Evolutionary conservation across 2,797 vertebrate genomes (phyloP), one percentile per base, ranked within the genome.

Genomic region (Loris lydekkerianus): DNA sequence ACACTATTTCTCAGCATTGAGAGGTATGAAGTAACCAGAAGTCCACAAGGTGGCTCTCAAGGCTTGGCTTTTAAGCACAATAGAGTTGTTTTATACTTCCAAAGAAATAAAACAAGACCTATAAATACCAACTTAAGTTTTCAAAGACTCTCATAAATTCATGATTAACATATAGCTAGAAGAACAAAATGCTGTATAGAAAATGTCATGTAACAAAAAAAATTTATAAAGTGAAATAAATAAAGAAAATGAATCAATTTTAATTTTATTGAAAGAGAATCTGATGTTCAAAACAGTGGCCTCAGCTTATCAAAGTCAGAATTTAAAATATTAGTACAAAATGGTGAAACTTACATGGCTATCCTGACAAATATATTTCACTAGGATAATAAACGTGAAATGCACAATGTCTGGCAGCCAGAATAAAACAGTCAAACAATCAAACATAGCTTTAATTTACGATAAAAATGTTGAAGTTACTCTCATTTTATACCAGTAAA

Each of bases 41-140:
- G 49, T 95, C 97, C 98, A 98, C 98, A 96, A 97, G 98, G 95
- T 98, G 98, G 97, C 98, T 96, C 98, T 98, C 98, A 94, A 96
- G 40, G 61, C 96, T 78, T 95, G 96, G 56, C 23, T 96, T 91
- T 98, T 86, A 97, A 97, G 97, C 78, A 58, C 0, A 83, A 84
- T 2, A 65, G 65, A 37, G 6, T 0, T 46, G 37, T 27, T 94
- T 92, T 0, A 18, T 25, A 88, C 77, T 96, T 94, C 43, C 31
- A 92, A 73, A 91, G 84, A 94, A 75, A 92, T 72, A 65, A 94
- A 96, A 81, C 11, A 69, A 89, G 58, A 85, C 29, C 83, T 91
- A 65, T 10, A 37, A 91, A 96, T 84, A 85, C n/a, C 31, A 95
- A 89, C 5, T 40, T 86, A 31, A 95, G 29, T 91, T 89, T 95